Evolutionary conservation across 2,113 vertebrate genomes (phyloP).

Genomic region (Archocentrus centrarchus): DNA sequence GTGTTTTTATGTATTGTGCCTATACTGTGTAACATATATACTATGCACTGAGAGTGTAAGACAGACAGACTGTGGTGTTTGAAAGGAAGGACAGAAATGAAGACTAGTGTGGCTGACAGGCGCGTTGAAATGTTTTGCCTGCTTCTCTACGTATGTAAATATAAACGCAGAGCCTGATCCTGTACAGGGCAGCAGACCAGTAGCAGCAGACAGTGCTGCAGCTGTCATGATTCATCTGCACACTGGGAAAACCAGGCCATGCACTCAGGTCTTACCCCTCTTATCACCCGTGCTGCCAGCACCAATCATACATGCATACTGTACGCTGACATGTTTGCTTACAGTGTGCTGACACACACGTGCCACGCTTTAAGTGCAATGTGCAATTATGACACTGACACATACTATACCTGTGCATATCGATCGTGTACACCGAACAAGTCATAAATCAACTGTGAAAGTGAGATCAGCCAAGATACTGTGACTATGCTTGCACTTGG

Average conservation of each 20-base stretch:
- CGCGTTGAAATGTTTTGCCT: slow-evolving; percentile 48
- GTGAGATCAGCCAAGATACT: neutral
- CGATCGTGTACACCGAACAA: neutral
- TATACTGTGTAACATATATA: slow-evolving; percentile 34
- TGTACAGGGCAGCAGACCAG: slow-evolving; percentile 51
- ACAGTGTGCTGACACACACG: slow-evolving; percentile 54
- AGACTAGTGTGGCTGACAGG: neutral
- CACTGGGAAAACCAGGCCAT: slow-evolving; percentile 63
- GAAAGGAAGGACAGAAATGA: neutral
- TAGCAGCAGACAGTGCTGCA: slow-evolving; percentile 72
- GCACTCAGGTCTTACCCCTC: slow-evolving; percentile 59
- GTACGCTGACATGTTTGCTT: slow-evolving; percentile 49
- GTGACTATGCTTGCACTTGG: slow-evolving; percentile 24
- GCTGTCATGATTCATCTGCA: slow-evolving; percentile 78
- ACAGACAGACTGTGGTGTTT: slow-evolving; percentile 7
- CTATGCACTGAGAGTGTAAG: neutral
- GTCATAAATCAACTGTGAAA: neutral
- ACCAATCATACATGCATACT: slow-evolving; percentile 58
- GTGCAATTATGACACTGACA: slow-evolving; percentile 23
- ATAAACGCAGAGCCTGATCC: slow-evolving; percentile 65
- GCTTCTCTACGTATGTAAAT: slow-evolving; percentile 65
- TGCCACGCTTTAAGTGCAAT: neutral
- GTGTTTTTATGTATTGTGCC: slow-evolving; percentile 22
- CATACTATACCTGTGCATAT: slow-evolving; percentile 2
- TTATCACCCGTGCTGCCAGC: slow-evolving; percentile 60